Conservation (phyloP, 2,113 vertebrate species). For the Lanius ludovicianus region DNA sequence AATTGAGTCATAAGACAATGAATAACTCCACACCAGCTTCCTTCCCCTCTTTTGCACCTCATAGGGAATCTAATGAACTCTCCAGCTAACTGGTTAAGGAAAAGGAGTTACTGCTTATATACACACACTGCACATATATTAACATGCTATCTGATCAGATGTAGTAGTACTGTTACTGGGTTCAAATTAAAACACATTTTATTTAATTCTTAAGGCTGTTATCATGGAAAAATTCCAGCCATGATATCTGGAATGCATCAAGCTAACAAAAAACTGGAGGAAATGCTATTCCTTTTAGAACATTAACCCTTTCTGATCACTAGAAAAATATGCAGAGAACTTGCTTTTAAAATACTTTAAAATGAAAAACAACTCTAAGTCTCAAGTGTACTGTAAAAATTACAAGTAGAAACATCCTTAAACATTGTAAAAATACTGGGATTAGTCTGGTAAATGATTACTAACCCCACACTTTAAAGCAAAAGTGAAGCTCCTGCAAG, state of each 20-base stretch:
- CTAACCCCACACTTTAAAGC: neutral
- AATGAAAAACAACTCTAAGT: neutral
- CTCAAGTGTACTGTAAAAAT: neutral
- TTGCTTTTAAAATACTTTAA: neutral
- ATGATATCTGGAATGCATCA: neutral
- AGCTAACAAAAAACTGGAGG: neutral
- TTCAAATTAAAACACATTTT: slow-evolving; percentile 28
- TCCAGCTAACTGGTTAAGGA: slow-evolving; percentile 76
- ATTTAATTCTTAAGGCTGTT: neutral
- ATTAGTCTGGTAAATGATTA: neutral
- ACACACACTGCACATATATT: slow-evolving; percentile 32
- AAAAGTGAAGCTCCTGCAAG: neutral
- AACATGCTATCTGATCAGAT: slow-evolving; percentile 47
- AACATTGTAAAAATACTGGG: neutral
- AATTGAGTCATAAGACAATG: slow-evolving; percentile 95
- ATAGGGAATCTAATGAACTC: slow-evolving; percentile 89
- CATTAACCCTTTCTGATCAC: neutral
- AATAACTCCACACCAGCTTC: slow-evolving; percentile 86
- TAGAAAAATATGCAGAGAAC: neutral
- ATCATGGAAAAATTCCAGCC: neutral
- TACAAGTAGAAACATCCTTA: neutral
- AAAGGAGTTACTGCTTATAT: slow-evolving; percentile 46
- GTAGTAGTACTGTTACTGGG: neutral
- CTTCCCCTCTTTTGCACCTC: slow-evolving; percentile 81
- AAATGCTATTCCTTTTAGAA: neutral